phyloP scores from a whole-genome alignment of 2,797 vertebrate genomes.

The Micrastur ruficollis region DNA sequence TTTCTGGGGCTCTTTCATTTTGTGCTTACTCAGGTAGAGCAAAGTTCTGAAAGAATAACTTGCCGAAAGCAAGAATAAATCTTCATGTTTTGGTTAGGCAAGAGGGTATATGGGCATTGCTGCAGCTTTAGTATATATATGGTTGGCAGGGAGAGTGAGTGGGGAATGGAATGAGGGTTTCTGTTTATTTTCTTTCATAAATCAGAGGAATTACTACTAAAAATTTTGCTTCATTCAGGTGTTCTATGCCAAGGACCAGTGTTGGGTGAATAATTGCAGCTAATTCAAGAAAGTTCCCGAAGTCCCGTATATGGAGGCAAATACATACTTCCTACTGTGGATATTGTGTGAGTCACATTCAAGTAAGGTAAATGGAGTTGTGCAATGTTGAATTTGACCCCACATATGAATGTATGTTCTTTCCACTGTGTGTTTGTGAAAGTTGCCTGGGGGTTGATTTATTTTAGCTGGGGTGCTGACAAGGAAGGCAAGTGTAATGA shows the following conservation, averaged over 20 bases:
- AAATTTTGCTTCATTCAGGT: background rate
- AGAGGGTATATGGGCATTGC: background rate
- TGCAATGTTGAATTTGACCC: background rate
- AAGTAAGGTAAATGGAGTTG: background rate
- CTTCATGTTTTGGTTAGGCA: background rate
- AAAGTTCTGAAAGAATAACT: background rate
- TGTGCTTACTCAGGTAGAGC: background rate
- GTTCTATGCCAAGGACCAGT: background rate
- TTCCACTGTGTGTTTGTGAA: background rate
- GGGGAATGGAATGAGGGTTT: background rate
- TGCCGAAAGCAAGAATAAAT: background rate
- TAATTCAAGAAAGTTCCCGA: background rate
- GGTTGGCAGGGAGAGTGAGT: background rate
- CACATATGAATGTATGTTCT: background rate
- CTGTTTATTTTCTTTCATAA: background rate
- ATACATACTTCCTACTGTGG: background rate
- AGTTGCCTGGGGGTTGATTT: background rate
- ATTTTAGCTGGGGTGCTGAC: slow-evolving; percentile 31
- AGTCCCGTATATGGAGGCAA: background rate
- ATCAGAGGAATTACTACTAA: background rate
- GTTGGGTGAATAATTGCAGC: background rate
- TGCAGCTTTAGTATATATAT: background rate
- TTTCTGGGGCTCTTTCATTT: background rate
- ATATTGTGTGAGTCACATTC: background rate
- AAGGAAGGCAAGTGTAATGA: slow-evolving; percentile 36